Evolutionary conservation across 2,113 vertebrate genomes (phyloP), one percentile per base, ranked within the genome.

Genomic region (Oreochromis niloticus): DNA sequence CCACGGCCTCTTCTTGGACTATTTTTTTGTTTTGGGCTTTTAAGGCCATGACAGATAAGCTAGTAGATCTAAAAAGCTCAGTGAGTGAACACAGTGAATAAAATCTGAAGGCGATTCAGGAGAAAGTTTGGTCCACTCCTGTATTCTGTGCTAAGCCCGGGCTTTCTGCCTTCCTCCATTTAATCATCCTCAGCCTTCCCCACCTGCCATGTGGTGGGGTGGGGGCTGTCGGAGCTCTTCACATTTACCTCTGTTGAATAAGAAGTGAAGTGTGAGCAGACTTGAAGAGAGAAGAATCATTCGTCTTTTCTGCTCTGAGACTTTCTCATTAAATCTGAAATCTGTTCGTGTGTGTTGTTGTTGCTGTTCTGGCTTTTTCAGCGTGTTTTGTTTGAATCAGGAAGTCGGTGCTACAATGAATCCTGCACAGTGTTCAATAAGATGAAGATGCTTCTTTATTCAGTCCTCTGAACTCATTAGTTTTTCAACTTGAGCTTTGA

Each of bases 61-160:
- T 6, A 32, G 14, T 61, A 19, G 30, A 19, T 34, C 16, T 63
- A 11, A 63, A 63, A 63, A 63, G 30, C 59, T 34, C 59, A 36
- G 9, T 1, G 32, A 3, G 30, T 63, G 59, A 46, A 46, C 6
- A 46, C 12, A 13, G 41, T 13, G 41, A 63, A 63, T 19, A 19
- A 57, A 10, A 0, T 5, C 24, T 34, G 14, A 34, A 61, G 57
- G 30, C 0, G 5, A 34, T 4, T 19, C 3, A 1, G 34, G 9
- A 6, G 59, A 34, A 63, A 0, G 59, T 36, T 36, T 66, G 61
- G 6, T 66, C 32, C 61, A 66, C 32, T 66, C 32, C 32, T 66
- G 61, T n/a, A 36, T 36, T 66, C 32, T 36, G 34, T 66, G 61
- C 32, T 34, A 39, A 61, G 57, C 34, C 4, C 32, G 7, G 1